Evolutionary conservation across 2,888 invertebrate genomes (phyloP), one percentile per base, ranked within the genome.

Genomic region (Laothoe populi): DNA sequence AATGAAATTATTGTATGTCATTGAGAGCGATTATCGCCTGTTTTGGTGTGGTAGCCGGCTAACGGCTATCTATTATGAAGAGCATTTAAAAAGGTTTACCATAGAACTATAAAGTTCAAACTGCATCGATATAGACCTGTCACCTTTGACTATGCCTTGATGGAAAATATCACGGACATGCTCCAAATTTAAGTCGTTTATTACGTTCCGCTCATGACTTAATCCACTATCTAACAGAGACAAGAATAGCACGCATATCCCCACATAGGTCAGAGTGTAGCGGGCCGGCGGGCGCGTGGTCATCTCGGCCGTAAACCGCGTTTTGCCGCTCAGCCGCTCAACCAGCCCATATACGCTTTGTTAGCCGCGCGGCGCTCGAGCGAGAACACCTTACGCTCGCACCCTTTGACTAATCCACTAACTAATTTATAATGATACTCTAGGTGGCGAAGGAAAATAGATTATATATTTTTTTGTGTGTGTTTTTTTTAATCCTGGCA

Each of bases 241-340:
- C 67, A 64, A 68, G 65, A 66, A 71, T 70, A 70, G 68, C 60
- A 57, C 61, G 61, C 60, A 58, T 19, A 26, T 24, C 19, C 19
- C 19, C 16, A 44, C 16, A 53, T 31, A 49, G 53, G 60, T 61
- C 60, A 63, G 59, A 46, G 64, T 31, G 57, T 48, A 31, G 42
- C 13, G 4, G 48, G 16, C 11, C 59, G 31, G 57, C 63, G 63
- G 64, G 53, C 26, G 60, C 59, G 63, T 57, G 63, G 46, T 57
- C 60, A 64, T 64, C 48, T 63, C 63, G 61, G 48, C 61, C 66
- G 67, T 68, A 59, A 65, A 62, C 62, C 61, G 45, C 63, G 70
- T 66, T 62, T 68, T 64, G 62, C 60, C 62, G 63, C 53, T 4
- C 53, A 10, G 10, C 53, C 53, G 58, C 61, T 59, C 49, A 59